A percentile compares a stretch with the other conserved stretches of the same genome.
phyloP scores from a whole-genome alignment of 2,113 vertebrate genomes.

The Hemiscyllium ocellatum region DNA sequence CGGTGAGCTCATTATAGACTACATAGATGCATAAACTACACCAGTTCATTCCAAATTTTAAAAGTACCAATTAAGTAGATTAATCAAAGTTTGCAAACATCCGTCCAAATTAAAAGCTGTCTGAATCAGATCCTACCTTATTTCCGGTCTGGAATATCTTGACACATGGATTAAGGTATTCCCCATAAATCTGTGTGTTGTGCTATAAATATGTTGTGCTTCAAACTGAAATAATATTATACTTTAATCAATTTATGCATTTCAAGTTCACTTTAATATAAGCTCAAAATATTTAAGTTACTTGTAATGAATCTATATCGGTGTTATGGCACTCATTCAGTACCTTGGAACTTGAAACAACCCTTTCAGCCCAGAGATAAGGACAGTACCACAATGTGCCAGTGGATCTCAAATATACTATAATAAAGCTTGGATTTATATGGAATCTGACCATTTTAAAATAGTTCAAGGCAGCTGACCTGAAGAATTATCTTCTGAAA shows the following conservation, averaged over 20 bases:
- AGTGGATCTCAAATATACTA: background rate
- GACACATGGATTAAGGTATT: background rate
- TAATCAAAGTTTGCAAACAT: background rate
- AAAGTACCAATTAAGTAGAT: background rate
- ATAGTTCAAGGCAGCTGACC: background rate
- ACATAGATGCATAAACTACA: background rate
- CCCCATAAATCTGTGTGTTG: background rate
- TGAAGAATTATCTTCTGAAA: background rate
- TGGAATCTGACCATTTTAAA: background rate
- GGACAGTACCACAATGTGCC: too few relatives aligned
- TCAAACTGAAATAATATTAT: background rate
- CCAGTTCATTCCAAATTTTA: background rate
- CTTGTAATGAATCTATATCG: too few relatives aligned
- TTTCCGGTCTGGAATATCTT: background rate
- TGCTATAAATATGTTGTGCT: background rate
- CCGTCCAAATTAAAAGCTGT: background rate
- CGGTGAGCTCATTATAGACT: background rate
- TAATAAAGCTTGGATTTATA: background rate
- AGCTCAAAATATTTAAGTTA: background rate
- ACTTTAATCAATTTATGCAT: background rate
- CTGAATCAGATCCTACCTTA: background rate
- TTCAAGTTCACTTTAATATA: background rate
- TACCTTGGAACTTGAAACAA: too few relatives aligned
- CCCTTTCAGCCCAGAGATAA: too few relatives aligned
- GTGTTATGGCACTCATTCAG: too few relatives aligned